These are phyloP conservation scores for Spinibarbus caldwelli DNA, from an alignment of 2,797 vertebrate species.

Conservation along the genomic window DNA sequence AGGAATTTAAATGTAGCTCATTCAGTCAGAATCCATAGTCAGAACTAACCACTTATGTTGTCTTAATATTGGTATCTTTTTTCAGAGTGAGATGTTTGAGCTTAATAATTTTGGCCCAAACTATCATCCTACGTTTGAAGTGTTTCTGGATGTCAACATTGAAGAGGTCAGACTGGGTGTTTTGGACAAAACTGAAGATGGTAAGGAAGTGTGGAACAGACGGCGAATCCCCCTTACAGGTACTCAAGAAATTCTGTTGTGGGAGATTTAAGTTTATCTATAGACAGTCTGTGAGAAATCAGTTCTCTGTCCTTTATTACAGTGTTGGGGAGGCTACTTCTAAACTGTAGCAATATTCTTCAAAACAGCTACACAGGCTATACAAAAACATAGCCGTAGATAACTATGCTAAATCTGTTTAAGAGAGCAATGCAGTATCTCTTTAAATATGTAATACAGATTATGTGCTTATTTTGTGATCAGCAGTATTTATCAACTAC, in stretches of 20 bases:
- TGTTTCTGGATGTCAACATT: neutral
- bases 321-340: neutral
- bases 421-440: too few species aligned
- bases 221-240: constrained; percentile 9
- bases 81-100: neutral
- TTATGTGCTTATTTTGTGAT: too few species aligned
- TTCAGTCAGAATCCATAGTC: too few species aligned
- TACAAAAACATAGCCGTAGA: neutral
- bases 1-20: too few species aligned
- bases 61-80: neutral
- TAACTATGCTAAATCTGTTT: neutral
- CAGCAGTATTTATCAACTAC: too few species aligned
- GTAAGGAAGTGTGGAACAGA: constrained; percentile 15
- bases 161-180: neutral
- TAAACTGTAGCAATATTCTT: neutral
- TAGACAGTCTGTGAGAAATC: neutral
- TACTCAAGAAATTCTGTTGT: neutral
- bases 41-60: neutral
- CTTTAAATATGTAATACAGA: too few species aligned
- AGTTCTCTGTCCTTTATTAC: neutral
- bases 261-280: neutral
- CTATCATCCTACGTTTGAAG: constrained; percentile 48
- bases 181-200: neutral
- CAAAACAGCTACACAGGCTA: neutral
- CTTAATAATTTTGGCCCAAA: constrained; percentile 21